These are phyloP conservation scores for Pseudochromis fuscus DNA, from an alignment of 2,797 vertebrate species.

Conservation along the genomic window DNA sequence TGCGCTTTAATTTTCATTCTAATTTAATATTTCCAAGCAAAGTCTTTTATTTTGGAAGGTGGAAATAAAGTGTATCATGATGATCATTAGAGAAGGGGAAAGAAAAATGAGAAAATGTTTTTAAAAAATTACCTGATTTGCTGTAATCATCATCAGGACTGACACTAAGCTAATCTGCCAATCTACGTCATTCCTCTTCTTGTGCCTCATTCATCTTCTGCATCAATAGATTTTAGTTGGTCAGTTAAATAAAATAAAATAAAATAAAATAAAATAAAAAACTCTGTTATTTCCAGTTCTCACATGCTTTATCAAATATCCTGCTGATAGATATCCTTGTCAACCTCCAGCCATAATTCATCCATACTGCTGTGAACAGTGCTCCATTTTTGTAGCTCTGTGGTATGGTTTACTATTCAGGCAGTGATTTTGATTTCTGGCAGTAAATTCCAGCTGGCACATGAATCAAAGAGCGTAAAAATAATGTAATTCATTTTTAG, in stretches of 20 bases:
- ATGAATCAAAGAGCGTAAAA: slow-evolving; percentile 56
- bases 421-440: slow-evolving; percentile 62
- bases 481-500: slow-evolving; percentile 49
- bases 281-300: slow-evolving; percentile 27
- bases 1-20: neutral
- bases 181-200: slow-evolving; percentile 37
- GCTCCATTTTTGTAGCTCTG: slow-evolving; percentile 40
- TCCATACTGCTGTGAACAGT: slow-evolving; percentile 37
- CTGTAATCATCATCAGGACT: slow-evolving; percentile 43
- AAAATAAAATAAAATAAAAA: no score
- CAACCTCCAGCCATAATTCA: slow-evolving; percentile 61
- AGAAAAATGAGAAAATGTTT: slow-evolving; percentile 52
- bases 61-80: slow-evolving; percentile 4
- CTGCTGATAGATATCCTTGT: slow-evolving; percentile 62
- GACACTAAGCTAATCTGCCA: slow-evolving; percentile 40
- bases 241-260: no score
- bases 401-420: slow-evolving; percentile 47
- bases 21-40: slow-evolving; percentile 5
- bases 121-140: slow-evolving; percentile 41
- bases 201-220: slow-evolving; percentile 30
- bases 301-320: slow-evolving; percentile 57
- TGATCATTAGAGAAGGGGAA: slow-evolving; percentile 59
- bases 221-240: slow-evolving; percentile 29
- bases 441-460: slow-evolving; percentile 58
- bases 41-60: neutral